phyloP scores from a whole-genome alignment of 2,113 vertebrate species.

The Hippoglossus stenolepis region DNA sequence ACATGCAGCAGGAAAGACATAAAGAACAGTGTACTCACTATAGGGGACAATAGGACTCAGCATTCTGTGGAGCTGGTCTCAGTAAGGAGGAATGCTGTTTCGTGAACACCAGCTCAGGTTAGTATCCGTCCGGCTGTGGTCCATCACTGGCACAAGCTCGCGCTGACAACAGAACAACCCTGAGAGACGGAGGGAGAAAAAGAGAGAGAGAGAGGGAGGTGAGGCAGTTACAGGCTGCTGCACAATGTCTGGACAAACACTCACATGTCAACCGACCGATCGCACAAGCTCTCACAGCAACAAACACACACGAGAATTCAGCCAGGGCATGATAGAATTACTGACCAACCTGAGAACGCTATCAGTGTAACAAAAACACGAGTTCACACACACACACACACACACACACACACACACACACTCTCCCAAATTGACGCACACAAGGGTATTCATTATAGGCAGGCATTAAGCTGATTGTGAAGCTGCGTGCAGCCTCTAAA shows the following conservation, averaged over 20 bases:
- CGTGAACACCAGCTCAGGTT: slow-evolving; percentile 77
- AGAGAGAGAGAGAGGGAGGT: slow-evolving; percentile 38
- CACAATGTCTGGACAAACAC: slow-evolving; percentile 72
- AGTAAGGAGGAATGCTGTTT: slow-evolving; percentile 80
- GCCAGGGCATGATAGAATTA: slow-evolving; percentile 59
- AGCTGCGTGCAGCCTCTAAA: slow-evolving; percentile 78
- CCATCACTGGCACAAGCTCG: slow-evolving; percentile 80
- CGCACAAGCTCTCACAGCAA: slow-evolving; percentile 43
- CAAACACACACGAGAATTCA: slow-evolving; percentile 38
- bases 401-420: slow-evolving; percentile 8
- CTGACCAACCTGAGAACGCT: slow-evolving; percentile 51
- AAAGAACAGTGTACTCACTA: slow-evolving; percentile 80
- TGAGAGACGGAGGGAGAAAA: slow-evolving; percentile 39
- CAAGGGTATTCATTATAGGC: slow-evolving; percentile 81
- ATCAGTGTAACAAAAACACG: slow-evolving; percentile 54
- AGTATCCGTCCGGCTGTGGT: slow-evolving; percentile 79
- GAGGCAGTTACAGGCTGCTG: slow-evolving; percentile 67
- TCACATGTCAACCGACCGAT: slow-evolving; percentile 67
- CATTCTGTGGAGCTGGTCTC: slow-evolving; percentile 86
- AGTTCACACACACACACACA: not conserved
- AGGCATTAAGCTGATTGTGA: slow-evolving; percentile 84
- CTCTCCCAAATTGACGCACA: slow-evolving; percentile 75
- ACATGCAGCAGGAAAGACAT: slow-evolving; percentile 20
- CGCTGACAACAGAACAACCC: slow-evolving; percentile 75
- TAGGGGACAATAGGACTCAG: slow-evolving; percentile 87